Evolutionary conservation across 2,888 invertebrate species (phyloP), one percentile per base, ranked within the genome.

Genomic region (Trichogramma evanescens): DNA sequence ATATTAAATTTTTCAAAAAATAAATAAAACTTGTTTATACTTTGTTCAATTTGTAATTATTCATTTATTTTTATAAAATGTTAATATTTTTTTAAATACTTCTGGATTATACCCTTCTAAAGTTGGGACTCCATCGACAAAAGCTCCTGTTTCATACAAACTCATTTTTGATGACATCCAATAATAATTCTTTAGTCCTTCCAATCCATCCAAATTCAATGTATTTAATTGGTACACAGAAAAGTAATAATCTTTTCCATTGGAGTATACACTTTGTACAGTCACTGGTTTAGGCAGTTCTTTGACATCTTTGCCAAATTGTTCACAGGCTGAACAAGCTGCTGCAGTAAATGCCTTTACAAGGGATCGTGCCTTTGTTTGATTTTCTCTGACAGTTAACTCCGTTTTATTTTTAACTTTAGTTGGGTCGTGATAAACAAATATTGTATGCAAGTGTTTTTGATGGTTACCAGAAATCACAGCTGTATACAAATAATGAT

Each of bases 181-280:
- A 84, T 89, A 91, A 66, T 89, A 82, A 78, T 96, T 96, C 73
- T 87, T 90, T 1, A 81, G 75, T 40, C 83, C 83, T 39, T 82
- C 80, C 9, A 70, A 74, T 1, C 83, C 82, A 70, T 80, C 74
- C 3, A 91, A 77, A 75, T 91, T 83, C 44, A 92, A 79, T 0
- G 91, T 91, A 70, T 93, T 93, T 9, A 96, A 80, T 78, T 96
- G 93, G 61, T 91, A 84, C 13, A 92, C 84, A 4, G 89, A 87
- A 74, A 95, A 93, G 73, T 93, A 88, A 73, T 89, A 91, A 48
- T 81, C 79, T 66, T 84, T 81, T 1, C 92, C 89, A 73, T 93
- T 88, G 4, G 90, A 87, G 68, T 92, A 91, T 66, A 95, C 82
- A 72, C 89, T 88, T 74, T 95, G 95, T 3, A 94, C 79, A 49